Evolutionary conservation across 1,140 invertebrate species (phyloP), one percentile per base, ranked within the genome.

Genomic region (Pseudomyrmex flavicornis): DNA sequence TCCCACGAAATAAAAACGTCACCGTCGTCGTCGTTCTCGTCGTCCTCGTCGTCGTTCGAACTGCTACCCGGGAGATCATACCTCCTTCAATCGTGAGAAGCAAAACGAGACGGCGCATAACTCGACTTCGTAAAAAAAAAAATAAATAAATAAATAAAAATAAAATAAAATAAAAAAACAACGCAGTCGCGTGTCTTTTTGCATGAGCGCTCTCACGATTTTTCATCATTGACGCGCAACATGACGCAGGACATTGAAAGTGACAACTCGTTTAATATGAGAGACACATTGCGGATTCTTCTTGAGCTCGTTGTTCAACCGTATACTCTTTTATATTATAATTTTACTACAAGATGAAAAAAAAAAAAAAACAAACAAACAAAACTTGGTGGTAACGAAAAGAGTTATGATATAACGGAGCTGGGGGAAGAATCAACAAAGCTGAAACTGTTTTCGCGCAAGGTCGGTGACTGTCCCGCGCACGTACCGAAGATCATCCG

Each of bases 1-100:
- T 75, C 76, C 63, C 65, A 79, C 52, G 54, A 79, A 79, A 79
- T 79, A 79, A 79, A 79, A 79, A 70, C 54, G 76, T 79, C 76
- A 79, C 76, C 76, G 65, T 35, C 35, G 35, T 35, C 35, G 35
- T 35, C 35, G 35, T 35, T 5, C 4, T 35, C 35, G 35, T 35
- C 35, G 35, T 35, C 35, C 0, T 35, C 54, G 65, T 79, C 76
- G 65, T 70, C 76, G 76, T 79, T 66, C 76, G 20, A 79, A 59
- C 76, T 77, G 62, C 74, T 79, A 70, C 76, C 65, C 76, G 54
- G 76, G 76, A 70, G 76, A 79, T 79, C 76, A 44, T 79, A 79
- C 65, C 65, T 79, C 63, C 44, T 35, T 79, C 65, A 79, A 79
- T 79, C 65, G 65, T 79, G 76, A 79, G 76, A 79, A 70, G 76